Conservation (phyloP, 2,888 invertebrate species). For the Callyntrura sp. region DNA sequence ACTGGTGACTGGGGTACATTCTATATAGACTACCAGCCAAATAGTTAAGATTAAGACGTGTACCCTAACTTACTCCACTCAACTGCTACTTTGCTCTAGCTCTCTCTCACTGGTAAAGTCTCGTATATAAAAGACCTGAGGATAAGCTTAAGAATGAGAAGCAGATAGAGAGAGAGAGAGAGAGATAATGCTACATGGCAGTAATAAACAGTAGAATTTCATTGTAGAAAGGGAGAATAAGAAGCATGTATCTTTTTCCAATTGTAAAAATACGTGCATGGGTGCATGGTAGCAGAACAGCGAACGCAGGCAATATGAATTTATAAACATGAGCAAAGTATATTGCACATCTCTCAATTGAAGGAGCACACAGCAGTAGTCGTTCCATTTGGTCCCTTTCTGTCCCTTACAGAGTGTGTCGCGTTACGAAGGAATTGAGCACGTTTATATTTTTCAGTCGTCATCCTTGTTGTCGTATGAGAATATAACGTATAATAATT, state of each 20-base stretch:
- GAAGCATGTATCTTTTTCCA: conserved; percentile 3
- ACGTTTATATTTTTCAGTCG: conserved; percentile 63
- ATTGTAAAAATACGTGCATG: not conserved
- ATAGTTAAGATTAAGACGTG: no score
- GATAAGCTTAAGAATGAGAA: no score
- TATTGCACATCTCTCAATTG: not conserved
- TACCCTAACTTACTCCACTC: no score
- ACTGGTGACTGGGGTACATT: no score
- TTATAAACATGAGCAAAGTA: not conserved
- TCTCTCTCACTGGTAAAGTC: no score
- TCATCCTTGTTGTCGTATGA: conserved; percentile 11
- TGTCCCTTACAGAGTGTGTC: conserved; percentile 7
- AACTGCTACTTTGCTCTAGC: no score
- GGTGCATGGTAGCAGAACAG: not conserved
- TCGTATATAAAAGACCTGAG: no score
- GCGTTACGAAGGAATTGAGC: conserved; percentile 3
- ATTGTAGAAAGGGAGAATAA: conserved; percentile 3
- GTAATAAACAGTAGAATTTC: not conserved
- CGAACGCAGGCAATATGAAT: not conserved
- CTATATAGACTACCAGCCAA: no score
- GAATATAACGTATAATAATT: conserved; percentile 7
- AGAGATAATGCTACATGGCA: not conserved
- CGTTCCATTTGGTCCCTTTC: conserved; percentile 35
- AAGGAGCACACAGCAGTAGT: conserved; percentile 45
- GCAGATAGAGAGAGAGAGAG: not conserved